Conservation (phyloP, 2,113 vertebrate genomes). For the Alligator sinensis region DNA sequence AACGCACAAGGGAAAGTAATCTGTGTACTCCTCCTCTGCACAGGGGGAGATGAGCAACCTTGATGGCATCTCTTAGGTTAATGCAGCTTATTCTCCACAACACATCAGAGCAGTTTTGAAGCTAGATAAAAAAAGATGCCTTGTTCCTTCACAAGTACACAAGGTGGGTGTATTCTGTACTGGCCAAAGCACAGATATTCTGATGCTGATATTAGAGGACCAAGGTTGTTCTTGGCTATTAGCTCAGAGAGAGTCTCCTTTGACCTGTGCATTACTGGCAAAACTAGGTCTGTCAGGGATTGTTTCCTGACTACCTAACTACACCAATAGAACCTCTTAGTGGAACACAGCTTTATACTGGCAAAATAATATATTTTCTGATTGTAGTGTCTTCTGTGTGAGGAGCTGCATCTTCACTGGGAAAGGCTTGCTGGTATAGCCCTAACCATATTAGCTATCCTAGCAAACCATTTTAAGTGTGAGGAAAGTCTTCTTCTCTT, state of each 20-base stretch:
- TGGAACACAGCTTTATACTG: too few relatives aligned
- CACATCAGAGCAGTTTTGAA: neutral
- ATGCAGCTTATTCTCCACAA: neutral
- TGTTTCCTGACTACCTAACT: too few relatives aligned
- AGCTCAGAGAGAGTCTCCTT: neutral
- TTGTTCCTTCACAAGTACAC: neutral
- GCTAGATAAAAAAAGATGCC: neutral
- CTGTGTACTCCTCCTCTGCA: neutral
- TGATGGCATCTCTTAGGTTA: neutral
- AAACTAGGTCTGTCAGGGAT: too few relatives aligned
- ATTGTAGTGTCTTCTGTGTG: too few relatives aligned
- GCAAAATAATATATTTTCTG: too few relatives aligned
- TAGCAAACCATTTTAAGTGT: too few relatives aligned
- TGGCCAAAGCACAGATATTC: neutral
- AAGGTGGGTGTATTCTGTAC: neutral
- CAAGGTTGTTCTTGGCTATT: neutral
- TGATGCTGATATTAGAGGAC: neutral
- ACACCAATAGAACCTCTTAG: too few relatives aligned
- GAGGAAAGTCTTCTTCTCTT: too few relatives aligned
- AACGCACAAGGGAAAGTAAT: neutral
- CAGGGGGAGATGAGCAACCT: neutral
- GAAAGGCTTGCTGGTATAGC: too few relatives aligned
- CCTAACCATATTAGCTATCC: too few relatives aligned
- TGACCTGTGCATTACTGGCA: too few relatives aligned
- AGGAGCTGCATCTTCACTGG: too few relatives aligned